Evolutionary conservation across 2,113 vertebrate genomes (phyloP), one percentile per base, ranked within the genome.

Genomic region (Lucifuga dentata): DNA sequence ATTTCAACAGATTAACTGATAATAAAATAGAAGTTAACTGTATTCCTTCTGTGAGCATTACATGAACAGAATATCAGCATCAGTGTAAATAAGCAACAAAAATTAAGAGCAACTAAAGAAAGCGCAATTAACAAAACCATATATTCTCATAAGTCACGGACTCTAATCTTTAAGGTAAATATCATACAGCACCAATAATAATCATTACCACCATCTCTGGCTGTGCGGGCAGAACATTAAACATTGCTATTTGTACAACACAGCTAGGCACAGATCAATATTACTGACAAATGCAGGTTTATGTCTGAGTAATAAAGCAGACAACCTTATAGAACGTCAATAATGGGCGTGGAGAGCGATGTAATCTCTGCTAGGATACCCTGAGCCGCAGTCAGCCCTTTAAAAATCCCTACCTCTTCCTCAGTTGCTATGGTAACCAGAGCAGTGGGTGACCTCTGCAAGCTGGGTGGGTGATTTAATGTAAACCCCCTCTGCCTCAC

Each of bases 391-490:
- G 79, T 3, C 48, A 53, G 61, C 62, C 48, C 69, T 76, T 80
- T 49, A 46, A 80, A 83, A 80, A 78, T 55, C 80, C 59, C 74
- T 73, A 50, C 74, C 77, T 84, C 80, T 73, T 70, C 68, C 60
- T 73, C 80, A 75, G 90, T 91, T 90, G 87, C 88, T 68, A 90
- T 87, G 81, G 87, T n/a, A 80, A 91, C 87, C 72, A 3, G 66
- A 69, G 71, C 3, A 8, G 72, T 64, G 73, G 86, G 65, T 81
- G 59, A 83, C 71, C 15, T 36, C 51, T 58, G 80, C 57, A 55
- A 41, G 63, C 67, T 50, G 76, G 84, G 76, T 52, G 64, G 55
- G 57, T 76, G 68, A 78, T 74, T 86, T 86, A 76, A 77, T 68
- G 61, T 81, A 86, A 86, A 81, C 75, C 60, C 69, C 59, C 24